Percentiles rank a stretch among this genome's conserved stretches.
Evolutionary conservation across 2,888 invertebrate species (phyloP).

Genomic region (Cabera pusaria): DNA sequence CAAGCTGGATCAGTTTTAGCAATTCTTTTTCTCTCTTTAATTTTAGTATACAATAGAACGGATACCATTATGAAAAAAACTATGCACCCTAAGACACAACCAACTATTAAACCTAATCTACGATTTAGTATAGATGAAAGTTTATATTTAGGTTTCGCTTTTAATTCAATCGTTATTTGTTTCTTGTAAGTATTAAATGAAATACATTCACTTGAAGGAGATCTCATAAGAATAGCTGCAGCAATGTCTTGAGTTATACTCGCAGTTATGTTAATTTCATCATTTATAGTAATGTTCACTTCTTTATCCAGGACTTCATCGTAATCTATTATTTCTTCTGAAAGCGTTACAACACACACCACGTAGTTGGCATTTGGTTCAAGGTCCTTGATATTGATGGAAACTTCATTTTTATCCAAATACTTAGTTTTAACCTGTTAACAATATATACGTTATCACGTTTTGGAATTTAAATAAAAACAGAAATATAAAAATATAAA

Average conservation of each 20-base stretch:
- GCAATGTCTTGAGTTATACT: conserved; percentile 64
- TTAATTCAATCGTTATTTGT: conserved; percentile 48
- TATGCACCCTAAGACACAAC: conserved; percentile 71
- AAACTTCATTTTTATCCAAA: conserved; percentile 64
- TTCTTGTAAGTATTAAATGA: conserved; percentile 70
- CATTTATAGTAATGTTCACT: conserved; percentile 47
- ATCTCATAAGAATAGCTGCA: conserved; percentile 60
- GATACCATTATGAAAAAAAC: conserved; percentile 77
- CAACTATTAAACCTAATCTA: conserved; percentile 74
- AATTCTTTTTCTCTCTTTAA: conserved; percentile 74
- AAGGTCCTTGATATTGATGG: conserved; percentile 60
- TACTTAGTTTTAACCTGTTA: conserved; percentile 70
- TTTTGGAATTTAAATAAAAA: too few relatives aligned
- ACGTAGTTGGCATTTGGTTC: conserved; percentile 64
- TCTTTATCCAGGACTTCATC: conserved; percentile 44
- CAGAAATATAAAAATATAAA: too few relatives aligned
- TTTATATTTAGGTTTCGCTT: conserved; percentile 56
- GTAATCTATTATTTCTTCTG: conserved; percentile 57
- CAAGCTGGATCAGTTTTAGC: conserved; percentile 74
- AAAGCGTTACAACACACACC: conserved; percentile 64
- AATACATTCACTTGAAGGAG: conserved; percentile 73
- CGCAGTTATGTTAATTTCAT: conserved; percentile 52
- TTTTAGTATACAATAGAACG: conserved; percentile 71
- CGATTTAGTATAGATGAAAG: conserved; percentile 64
- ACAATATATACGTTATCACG: too few relatives aligned